Conservation (phyloP, 2,888 invertebrate species). For the Eledona agricola region DNA sequence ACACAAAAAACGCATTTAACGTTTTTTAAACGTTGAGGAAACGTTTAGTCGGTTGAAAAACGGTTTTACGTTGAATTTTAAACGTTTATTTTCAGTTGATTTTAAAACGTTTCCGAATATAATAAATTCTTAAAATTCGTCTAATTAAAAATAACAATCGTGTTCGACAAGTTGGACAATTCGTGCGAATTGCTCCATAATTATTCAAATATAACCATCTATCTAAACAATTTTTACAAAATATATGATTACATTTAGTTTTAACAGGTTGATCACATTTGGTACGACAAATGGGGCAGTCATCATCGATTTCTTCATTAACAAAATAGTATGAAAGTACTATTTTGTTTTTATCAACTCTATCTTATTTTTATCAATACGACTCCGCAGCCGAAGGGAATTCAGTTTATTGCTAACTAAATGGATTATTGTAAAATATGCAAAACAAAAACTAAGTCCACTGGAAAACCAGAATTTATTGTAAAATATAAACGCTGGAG, state of each 20-base stretch:
- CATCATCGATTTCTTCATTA: constrained; percentile 2
- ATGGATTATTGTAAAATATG: constrained; percentile 16
- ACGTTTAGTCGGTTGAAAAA: no score
- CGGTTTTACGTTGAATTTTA: no score
- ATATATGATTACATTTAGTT: no score
- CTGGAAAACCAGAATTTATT: constrained; percentile 18
- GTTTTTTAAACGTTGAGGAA: no score
- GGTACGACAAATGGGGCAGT: constrained; percentile 1
- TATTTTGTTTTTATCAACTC: constrained; percentile 1
- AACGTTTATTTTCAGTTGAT: no score
- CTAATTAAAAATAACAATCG: constrained; percentile 2
- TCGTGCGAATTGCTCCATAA: constrained; percentile 2
- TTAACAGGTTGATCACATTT: no score
- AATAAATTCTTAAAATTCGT: constrained; percentile 2
- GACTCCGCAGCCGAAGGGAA: constrained; percentile 2
- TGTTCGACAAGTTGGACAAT: constrained; percentile 2
- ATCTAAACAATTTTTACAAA: constrained; percentile 1
- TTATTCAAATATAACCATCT: constrained; percentile 2
- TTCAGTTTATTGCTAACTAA: no score
- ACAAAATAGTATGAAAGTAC: constrained; percentile 1
- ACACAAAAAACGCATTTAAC: no score
- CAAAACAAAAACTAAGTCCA: constrained; percentile 18
- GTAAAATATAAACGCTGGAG: constrained; percentile 17
- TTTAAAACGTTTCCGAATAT: no score
- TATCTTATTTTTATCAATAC: constrained; percentile 1